These are phyloP conservation scores for Amiota mariae DNA, from an alignment of 2,888 invertebrate species.

Conservation along the genomic window DNA sequence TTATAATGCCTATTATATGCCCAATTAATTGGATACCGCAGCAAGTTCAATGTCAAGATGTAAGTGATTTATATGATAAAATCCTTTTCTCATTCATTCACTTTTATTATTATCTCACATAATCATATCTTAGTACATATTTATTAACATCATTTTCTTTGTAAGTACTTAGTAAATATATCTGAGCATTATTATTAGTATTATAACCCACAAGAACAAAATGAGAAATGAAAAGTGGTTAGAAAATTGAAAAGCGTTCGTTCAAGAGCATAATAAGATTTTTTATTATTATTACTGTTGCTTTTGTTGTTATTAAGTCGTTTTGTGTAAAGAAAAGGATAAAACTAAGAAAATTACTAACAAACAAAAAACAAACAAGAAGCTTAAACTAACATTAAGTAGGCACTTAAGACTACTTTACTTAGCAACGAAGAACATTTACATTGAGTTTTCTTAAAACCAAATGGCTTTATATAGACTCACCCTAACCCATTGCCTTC, in stretches of 20 bases:
- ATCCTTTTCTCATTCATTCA: background rate
- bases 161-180: too few species aligned
- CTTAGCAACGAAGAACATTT: too few species aligned
- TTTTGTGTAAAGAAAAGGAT: background rate
- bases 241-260: background rate
- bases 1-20: constrained; percentile 57
- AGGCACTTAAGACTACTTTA: too few species aligned
- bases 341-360: background rate
- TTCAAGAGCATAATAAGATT: constrained; percentile 11
- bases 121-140: too few species aligned
- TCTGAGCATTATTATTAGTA: too few species aligned
- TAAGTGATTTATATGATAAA: constrained; percentile 54
- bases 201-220: too few species aligned
- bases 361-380: background rate
- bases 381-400: too few species aligned
- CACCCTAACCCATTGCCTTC: too few species aligned
- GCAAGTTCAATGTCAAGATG: constrained; percentile 71
- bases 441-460: too few species aligned
- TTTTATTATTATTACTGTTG: background rate
- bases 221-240: background rate
- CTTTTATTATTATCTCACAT: background rate
- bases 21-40: constrained; percentile 63
- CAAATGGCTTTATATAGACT: too few species aligned
- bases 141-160: too few species aligned
- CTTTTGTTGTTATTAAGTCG: background rate